Evolutionary conservation across 2,113 vertebrate species (phyloP).

Genomic region (Anas platyrhynchos): DNA sequence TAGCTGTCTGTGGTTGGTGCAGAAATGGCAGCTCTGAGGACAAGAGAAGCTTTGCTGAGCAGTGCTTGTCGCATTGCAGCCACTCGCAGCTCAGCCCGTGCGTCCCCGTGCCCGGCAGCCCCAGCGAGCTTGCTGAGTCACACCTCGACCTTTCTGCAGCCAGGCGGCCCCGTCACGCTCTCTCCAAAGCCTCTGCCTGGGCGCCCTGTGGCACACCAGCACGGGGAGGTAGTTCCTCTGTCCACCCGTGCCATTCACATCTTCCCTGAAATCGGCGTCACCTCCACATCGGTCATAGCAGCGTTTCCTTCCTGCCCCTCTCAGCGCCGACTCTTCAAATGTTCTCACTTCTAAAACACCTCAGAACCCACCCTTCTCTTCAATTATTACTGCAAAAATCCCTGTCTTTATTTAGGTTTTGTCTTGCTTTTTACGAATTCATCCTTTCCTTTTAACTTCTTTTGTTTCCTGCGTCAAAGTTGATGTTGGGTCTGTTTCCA

Average conservation of each 20-base stretch:
- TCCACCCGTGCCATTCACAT: neutral
- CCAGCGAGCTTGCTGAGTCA: neutral
- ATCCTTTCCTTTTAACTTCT: neutral
- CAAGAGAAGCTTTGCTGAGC: neutral
- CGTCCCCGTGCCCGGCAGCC: neutral
- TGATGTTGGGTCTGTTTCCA: neutral
- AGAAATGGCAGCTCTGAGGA: rapidly evolving
- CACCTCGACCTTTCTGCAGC: neutral
- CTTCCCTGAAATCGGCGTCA: neutral
- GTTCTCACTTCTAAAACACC: neutral
- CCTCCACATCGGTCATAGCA: neutral
- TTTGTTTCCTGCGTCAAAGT: neutral
- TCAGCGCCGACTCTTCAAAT: neutral
- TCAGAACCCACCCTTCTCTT: neutral
- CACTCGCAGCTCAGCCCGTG: neutral
- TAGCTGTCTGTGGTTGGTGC: neutral
- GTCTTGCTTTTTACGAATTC: neutral
- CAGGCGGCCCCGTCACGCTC: neutral
- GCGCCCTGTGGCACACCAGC: neutral
- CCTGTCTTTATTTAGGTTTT: neutral
- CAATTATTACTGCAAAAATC: neutral
- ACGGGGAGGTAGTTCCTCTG: neutral
- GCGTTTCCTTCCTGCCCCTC: neutral
- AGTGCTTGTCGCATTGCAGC: neutral
- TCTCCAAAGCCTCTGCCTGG: neutral